Conservation (phyloP, 2,888 invertebrate species). For the Brenthis daphne region DNA sequence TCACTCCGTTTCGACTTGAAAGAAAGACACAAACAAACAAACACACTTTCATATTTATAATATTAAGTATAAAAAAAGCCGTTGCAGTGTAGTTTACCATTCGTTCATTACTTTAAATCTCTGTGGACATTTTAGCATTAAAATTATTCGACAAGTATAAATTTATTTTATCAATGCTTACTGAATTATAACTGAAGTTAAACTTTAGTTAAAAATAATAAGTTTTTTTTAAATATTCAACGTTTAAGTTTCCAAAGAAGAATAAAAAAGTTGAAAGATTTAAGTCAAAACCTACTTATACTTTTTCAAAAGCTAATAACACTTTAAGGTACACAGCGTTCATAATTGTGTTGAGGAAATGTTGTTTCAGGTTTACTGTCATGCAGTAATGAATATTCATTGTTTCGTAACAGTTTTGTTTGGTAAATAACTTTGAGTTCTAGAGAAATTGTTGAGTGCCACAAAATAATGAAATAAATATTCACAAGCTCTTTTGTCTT, state of each 20-base stretch:
- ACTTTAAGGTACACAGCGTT: constrained; percentile 2
- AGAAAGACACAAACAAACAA: no score
- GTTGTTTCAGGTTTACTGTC: constrained; percentile 39
- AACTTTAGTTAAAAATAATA: no score
- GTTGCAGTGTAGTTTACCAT: no score
- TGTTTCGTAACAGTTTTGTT: constrained; percentile 54
- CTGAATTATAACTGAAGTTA: no score
- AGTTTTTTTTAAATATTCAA: no score
- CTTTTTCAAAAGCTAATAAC: constrained; percentile 8
- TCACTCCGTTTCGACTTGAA: no score
- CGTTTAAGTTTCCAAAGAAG: not conserved
- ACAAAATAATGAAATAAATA: constrained; percentile 74
- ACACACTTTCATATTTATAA: no score
- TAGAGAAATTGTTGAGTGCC: constrained; percentile 56
- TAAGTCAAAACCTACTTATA: not conserved
- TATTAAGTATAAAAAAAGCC: no score
- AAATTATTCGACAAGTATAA: no score
- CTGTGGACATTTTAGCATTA: no score
- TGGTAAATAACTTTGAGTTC: constrained; percentile 60
- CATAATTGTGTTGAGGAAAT: constrained; percentile 27
- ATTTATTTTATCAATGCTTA: no score
- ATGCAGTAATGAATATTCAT: constrained; percentile 62
- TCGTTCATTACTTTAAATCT: no score
- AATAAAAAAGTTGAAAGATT: not conserved
- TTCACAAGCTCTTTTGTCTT: constrained; percentile 67